Evolutionary conservation across 2,888 invertebrate genomes (phyloP), one percentile per base, ranked within the genome.

Genomic region (Andrena bucephala): DNA sequence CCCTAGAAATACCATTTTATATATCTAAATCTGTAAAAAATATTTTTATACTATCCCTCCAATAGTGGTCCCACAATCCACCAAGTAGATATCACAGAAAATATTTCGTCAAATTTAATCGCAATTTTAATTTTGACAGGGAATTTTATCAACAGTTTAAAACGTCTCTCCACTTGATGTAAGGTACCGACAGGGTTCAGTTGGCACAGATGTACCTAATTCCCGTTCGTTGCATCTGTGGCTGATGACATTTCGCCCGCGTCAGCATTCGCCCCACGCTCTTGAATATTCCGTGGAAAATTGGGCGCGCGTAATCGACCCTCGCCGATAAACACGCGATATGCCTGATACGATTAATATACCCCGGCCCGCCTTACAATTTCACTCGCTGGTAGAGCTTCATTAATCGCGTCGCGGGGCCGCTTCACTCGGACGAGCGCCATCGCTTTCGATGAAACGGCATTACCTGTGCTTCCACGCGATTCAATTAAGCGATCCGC

Each of bases 341-440:
- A 27, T 24, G 27, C 60, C 33, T 16, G 68, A 73, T 80, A 42
- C 63, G 74, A 85, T 82, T 82, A 85, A 76, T 70, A 81, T 78
- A 48, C 69, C 48, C 59, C n/a, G 42, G 16, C 48, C 31, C 10
- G 50, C 66, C 50, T 81, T 75, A 74, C 52, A 36, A 80, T 81
- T 81, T 57, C 75, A 73, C 67, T 57, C 8, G 62, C n/a, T 59
- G n/a, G 70, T 66, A 77, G 80, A 83, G 74, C 71, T 66, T 65
- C n/a, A 67, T 80, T 79, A 74, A 70, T 74, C 70, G 29, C n/a
- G 36, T 78, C 48, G 52, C 48, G 59, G 50, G 59, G n/a, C 20
- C 33, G 62, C 60, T 62, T 65, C 50, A 27, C n/a, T 54, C 59
- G 50, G 29, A 62, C 42, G 29, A 63, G 29, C 48, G 24, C 20